Percentiles rank a stretch among this genome's conserved stretches.
These are phyloP conservation scores for Poeciliopsis gracilis DNA, from an alignment of 2,797 vertebrate species.

Conservation along the genomic window DNA sequence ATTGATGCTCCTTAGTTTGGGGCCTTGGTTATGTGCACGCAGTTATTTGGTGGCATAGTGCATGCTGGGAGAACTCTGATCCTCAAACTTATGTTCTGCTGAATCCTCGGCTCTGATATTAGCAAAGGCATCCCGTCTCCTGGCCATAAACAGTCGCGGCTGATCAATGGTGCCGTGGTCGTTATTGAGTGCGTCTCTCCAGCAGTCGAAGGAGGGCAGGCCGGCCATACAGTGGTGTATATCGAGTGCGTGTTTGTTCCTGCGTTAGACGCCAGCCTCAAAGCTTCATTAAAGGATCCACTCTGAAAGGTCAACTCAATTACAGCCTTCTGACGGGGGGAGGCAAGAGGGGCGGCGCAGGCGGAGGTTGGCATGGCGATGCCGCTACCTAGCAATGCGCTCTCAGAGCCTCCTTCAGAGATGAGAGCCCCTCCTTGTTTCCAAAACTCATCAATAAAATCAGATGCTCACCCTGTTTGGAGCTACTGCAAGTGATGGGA, in stretches of 20 bases:
- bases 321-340: conserved; percentile 80
- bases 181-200: conserved; percentile 73
- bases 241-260: conserved; percentile 78
- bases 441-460: conserved; percentile 79
- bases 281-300: conserved; percentile 86
- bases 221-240: conserved; percentile 69
- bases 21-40: conserved; percentile 6
- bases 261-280: conserved; percentile 74
- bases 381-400: conserved; percentile 73
- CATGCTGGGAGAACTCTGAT: conserved; percentile 29
- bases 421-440: conserved; percentile 76
- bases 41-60: conserved; percentile 5
- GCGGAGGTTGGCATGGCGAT: conserved; percentile 82
- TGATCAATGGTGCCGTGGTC: conserved; percentile 73
- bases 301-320: conserved; percentile 88
- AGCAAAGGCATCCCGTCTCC: conserved; percentile 57
- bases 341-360: conserved; percentile 50
- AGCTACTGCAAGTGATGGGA: conserved; percentile 29
- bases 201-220: conserved; percentile 65
- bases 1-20: conserved; percentile 29
- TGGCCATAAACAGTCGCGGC: conserved; percentile 36
- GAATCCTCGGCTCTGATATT: conserved; percentile 48
- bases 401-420: conserved; percentile 65
- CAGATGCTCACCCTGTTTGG: conserved; percentile 28
- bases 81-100: conserved; percentile 49